These are phyloP conservation scores for Pectinophora gossypiella DNA, from an alignment of 1,140 invertebrate genomes.

Conservation along the genomic window DNA sequence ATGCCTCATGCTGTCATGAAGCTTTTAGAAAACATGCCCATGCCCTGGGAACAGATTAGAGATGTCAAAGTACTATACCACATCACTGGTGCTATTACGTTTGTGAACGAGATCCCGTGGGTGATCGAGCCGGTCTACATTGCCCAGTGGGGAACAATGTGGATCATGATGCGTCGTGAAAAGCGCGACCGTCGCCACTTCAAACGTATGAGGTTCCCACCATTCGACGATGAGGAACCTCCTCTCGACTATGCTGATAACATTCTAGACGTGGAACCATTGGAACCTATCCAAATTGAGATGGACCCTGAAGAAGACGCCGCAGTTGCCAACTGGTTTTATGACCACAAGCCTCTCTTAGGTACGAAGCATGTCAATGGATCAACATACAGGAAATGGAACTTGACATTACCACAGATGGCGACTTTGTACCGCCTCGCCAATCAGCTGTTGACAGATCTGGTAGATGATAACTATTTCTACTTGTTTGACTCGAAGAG, in stretches of 20 bases:
- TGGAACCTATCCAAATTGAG: constrained; percentile 99
- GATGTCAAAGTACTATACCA: constrained; percentile 98
- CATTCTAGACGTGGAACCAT: constrained; percentile 98
- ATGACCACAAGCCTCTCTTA: constrained; percentile 97
- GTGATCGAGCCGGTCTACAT: constrained; percentile 99
- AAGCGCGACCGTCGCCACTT: constrained; percentile 99
- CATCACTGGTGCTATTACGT: constrained; percentile 99
- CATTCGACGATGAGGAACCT: constrained; percentile 99
- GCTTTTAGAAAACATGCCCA: constrained; percentile 99
- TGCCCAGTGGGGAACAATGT: constrained; percentile 99
- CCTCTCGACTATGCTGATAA: constrained; percentile 99
- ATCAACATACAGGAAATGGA: constrained; percentile 97
- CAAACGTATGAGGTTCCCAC: constrained; percentile 99
- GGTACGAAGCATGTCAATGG: constrained; percentile 97
- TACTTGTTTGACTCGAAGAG: constrained; percentile 99
- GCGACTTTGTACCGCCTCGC: constrained; percentile 97
- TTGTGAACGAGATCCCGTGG: constrained; percentile 99
- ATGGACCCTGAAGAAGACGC: constrained; percentile 97
- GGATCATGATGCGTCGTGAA: constrained; percentile 99
- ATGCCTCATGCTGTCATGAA: constrained; percentile 99
- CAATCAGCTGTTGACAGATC: constrained; percentile 98
- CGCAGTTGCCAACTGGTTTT: constrained; percentile 96
- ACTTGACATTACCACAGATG: constrained; percentile 96
- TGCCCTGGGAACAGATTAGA: constrained; percentile 99
- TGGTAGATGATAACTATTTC: constrained; percentile 99